Evolutionary conservation across 37 sponge, comb jelly and placozoan species (phyloP).

Genomic region (Corticium candelabrum): DNA sequence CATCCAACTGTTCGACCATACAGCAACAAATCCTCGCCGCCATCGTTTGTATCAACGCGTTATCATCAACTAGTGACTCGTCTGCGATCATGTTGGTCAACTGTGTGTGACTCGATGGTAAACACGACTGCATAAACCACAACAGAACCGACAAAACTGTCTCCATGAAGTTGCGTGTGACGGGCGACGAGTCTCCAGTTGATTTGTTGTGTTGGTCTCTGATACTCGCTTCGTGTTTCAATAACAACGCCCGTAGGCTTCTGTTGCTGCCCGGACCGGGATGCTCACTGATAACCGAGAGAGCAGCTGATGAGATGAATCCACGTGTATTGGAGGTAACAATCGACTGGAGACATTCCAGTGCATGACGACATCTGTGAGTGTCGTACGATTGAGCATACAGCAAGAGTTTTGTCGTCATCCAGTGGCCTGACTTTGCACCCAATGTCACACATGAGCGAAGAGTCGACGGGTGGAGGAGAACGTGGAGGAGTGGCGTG

Average conservation of each 20-base stretch:
- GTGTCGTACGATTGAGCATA: not conserved
- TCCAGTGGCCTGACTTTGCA: too few species aligned
- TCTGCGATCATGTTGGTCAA: not conserved
- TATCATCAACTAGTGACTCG: not conserved
- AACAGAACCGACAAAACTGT: not conserved
- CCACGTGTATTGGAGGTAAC: not conserved
- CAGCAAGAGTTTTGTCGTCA: not conserved
- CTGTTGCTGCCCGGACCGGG: not conserved
- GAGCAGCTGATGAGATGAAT: not conserved
- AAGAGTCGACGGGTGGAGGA: conserved; percentile 27
- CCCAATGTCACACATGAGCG: too few species aligned
- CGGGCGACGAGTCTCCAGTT: not conserved
- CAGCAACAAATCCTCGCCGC: not conserved
- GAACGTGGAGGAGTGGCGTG: conserved; percentile 24
- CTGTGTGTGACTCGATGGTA: not conserved
- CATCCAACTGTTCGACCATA: not conserved
- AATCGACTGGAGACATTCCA: not conserved
- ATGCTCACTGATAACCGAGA: not conserved
- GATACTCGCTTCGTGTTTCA: not conserved
- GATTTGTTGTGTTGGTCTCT: not conserved
- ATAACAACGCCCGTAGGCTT: not conserved
- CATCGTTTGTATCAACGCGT: not conserved
- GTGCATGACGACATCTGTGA: not conserved
- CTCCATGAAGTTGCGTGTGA: not conserved
- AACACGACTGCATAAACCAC: not conserved